These are phyloP conservation scores for Acridotheres tristis DNA, from an alignment of 2,797 vertebrate species.

Conservation along the genomic window DNA sequence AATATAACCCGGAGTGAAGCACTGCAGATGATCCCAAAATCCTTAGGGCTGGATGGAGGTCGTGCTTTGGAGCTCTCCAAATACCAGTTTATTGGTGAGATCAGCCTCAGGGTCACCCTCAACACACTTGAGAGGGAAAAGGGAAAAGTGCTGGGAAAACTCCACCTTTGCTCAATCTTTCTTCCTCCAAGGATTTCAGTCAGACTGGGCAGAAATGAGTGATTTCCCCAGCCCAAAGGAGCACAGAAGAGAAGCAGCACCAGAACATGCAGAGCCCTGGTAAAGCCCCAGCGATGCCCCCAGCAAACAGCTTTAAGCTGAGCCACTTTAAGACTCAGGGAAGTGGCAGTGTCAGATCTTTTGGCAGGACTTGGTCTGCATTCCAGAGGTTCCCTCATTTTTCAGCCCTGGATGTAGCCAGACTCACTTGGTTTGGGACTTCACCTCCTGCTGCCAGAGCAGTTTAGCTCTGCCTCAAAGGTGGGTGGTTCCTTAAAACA, in stretches of 20 bases:
- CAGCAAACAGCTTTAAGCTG: background rate
- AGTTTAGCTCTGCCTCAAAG: background rate
- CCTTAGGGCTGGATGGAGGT: background rate
- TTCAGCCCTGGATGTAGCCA: background rate
- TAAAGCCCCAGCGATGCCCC: background rate
- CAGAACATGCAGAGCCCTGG: background rate
- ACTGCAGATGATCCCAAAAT: background rate
- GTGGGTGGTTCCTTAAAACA: background rate
- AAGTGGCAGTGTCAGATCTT: background rate
- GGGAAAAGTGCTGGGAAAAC: background rate
- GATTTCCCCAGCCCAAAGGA: background rate
- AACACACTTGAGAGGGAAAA: background rate
- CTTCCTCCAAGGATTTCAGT: background rate
- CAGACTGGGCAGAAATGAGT: background rate
- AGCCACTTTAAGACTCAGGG: background rate
- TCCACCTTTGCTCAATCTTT: background rate
- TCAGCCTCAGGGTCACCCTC: background rate
- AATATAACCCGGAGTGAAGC: background rate
- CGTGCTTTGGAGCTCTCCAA: background rate
- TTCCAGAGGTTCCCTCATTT: background rate
- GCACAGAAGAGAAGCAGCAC: background rate
- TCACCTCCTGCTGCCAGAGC: background rate
- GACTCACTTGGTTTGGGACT: background rate
- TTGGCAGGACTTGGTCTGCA: background rate
- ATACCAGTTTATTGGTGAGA: background rate